phyloP scores from a whole-genome alignment of 2,888 invertebrate species.

The Helicoverpa assulta region DNA sequence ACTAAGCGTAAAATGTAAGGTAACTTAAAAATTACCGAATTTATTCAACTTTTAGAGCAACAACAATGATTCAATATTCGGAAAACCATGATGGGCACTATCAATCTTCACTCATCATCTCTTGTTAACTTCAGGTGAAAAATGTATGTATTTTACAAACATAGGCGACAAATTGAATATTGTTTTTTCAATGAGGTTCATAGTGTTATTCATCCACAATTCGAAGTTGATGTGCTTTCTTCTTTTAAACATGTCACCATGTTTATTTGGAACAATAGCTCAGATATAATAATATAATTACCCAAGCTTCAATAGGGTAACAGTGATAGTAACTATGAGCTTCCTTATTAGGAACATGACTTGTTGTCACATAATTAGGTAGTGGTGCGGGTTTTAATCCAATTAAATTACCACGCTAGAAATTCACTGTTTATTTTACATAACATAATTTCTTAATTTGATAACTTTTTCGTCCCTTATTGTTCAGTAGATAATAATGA shows the following conservation, averaged over 20 bases:
- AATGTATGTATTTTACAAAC: too few relatives aligned
- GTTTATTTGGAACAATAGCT: slow-evolving; percentile 16
- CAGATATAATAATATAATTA: slow-evolving; percentile 47
- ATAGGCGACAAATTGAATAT: too few relatives aligned
- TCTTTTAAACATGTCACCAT: too few relatives aligned
- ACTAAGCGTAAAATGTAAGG: slow-evolving; percentile 30
- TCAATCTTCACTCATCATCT: not conserved
- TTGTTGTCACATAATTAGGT: slow-evolving; percentile 65
- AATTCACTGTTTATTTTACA: slow-evolving; percentile 70
- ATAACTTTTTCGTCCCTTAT: slow-evolving; percentile 45
- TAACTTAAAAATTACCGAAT: not conserved
- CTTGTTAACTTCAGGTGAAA: too few relatives aligned
- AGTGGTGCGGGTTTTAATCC: slow-evolving; percentile 84
- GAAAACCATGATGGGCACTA: not conserved
- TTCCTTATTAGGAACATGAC: slow-evolving; percentile 65
- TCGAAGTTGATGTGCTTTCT: too few relatives aligned
- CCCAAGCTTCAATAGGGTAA: slow-evolving; percentile 50
- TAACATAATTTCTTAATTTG: slow-evolving; percentile 55
- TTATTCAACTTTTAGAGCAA: slow-evolving; percentile 15
- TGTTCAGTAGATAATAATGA: slow-evolving; percentile 57
- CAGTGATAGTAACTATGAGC: slow-evolving; percentile 60
- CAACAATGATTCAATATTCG: slow-evolving; percentile 2
- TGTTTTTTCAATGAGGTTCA: too few relatives aligned
- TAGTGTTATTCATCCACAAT: too few relatives aligned
- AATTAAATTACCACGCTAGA: slow-evolving; percentile 71